These are phyloP conservation scores for Apostichopus parvimensis DNA, from an alignment of 35 echinoderm and acorn worm species.

Conservation along the genomic window DNA sequence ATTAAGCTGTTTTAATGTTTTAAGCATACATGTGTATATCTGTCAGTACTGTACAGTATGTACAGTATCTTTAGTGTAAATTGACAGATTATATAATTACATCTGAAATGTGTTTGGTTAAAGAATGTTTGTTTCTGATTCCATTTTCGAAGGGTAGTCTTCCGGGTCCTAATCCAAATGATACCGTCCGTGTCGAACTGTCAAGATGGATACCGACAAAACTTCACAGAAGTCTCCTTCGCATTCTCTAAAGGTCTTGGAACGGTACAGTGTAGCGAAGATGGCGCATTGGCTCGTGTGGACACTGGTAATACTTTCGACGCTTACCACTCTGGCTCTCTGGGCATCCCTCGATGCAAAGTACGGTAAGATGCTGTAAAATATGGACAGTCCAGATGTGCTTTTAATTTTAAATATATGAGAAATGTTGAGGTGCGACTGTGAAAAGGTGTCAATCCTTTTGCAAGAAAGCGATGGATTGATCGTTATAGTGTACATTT, in stretches of 20 bases:
- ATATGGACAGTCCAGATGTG: too few relatives aligned
- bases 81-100: not conserved
- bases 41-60: not conserved
- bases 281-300: conserved; percentile 9
- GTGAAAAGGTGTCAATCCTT: too few relatives aligned
- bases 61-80: not conserved
- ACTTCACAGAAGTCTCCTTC: not conserved
- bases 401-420: too few relatives aligned
- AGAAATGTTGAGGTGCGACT: too few relatives aligned
- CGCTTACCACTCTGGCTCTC: conserved; percentile 16
- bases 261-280: not conserved
- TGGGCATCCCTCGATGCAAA: conserved; percentile 34
- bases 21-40: too few relatives aligned
- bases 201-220: not conserved
- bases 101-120: too few relatives aligned
- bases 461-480: too few relatives aligned
- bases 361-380: not conserved
- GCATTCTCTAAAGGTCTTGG: not conserved
- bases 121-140: too few relatives aligned
- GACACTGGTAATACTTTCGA: not conserved
- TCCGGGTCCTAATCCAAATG: not conserved
- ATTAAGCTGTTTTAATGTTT: too few relatives aligned
- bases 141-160: too few relatives aligned
- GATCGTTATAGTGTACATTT: too few relatives aligned
- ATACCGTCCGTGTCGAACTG: not conserved